phyloP scores from a whole-genome alignment of 2,888 invertebrate species.

The Morpho achilles region DNA sequence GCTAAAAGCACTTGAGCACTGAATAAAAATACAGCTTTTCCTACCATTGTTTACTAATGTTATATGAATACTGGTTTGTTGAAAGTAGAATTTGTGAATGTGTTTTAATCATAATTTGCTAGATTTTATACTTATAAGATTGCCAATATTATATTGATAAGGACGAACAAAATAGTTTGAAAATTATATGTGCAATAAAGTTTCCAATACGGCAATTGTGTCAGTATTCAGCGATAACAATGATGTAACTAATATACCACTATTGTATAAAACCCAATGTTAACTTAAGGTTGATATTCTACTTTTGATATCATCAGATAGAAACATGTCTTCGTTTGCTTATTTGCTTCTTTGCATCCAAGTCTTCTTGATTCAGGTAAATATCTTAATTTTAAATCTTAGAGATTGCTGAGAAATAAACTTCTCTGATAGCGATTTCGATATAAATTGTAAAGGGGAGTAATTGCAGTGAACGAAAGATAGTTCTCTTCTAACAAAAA shows the following conservation, averaged over 20 bases:
- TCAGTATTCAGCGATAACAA: conserved; percentile 1
- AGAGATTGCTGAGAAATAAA: not conserved
- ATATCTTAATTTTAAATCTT: not conserved
- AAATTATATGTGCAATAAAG: not conserved
- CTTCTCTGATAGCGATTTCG: not conserved
- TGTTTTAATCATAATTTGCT: not conserved
- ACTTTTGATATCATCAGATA: not conserved
- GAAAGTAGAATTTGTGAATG: conserved; percentile 1
- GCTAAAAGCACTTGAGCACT: conserved; percentile 28
- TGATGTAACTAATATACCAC: not conserved
- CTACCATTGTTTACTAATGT: conserved; percentile 9
- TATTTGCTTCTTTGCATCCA: conserved; percentile 37
- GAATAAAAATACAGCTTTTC: conserved; percentile 24
- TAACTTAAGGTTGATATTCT: not conserved
- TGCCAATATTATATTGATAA: conserved; percentile 2
- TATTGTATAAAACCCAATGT: conserved; percentile 8
- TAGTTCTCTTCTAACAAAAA: too few relatives aligned
- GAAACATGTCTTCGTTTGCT: conserved; percentile 39
- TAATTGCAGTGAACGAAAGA: too few relatives aligned
- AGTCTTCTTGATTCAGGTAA: conserved; percentile 42
- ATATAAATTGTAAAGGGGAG: too few relatives aligned
- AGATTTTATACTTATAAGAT: conserved; percentile 1
- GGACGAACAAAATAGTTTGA: conserved; percentile 2
- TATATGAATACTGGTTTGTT: not conserved
- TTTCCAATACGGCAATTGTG: conserved; percentile 6